These are phyloP conservation scores for Carcina quercana DNA, from an alignment of 2,888 invertebrate species.

Conservation along the genomic window DNA sequence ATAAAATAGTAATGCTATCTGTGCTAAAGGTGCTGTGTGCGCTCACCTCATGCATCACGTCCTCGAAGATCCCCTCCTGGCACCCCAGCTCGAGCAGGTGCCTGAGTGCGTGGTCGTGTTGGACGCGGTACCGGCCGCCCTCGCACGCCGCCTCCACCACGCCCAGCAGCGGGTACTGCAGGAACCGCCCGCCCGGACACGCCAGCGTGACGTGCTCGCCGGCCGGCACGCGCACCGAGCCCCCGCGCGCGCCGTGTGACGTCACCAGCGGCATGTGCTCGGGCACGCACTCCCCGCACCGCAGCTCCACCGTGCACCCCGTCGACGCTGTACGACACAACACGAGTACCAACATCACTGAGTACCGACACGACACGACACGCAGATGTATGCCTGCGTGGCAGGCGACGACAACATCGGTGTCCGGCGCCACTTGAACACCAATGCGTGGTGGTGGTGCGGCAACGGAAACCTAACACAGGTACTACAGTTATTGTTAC, in stretches of 20 bases:
- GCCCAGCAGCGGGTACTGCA: slow-evolving; percentile 38
- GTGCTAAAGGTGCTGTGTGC: no score
- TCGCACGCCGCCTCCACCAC: slow-evolving; percentile 36
- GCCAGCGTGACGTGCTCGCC: slow-evolving; percentile 44
- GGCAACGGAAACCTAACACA: no score
- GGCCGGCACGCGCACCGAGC: slow-evolving; percentile 25
- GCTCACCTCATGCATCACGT: slow-evolving; percentile 50
- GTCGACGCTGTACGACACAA: no score
- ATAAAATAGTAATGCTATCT: no score
- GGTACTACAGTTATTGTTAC: no score
- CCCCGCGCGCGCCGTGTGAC: slow-evolving; percentile 38
- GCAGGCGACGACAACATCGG: no score
- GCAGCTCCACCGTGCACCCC: slow-evolving; percentile 51
- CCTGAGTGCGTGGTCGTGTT: slow-evolving; percentile 28
- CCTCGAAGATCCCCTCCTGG: slow-evolving; percentile 58
- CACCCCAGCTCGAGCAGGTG: slow-evolving; percentile 60
- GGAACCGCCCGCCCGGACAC: slow-evolving; percentile 51
- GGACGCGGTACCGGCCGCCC: slow-evolving; percentile 40
- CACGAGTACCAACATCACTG: no score
- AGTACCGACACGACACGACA: no score
- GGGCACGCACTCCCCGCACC: slow-evolving; percentile 58
- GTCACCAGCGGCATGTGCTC: slow-evolving; percentile 61
- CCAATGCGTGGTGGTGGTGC: no score
- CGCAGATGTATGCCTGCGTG: no score
- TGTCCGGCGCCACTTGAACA: no score